Base-by-base conservation (phyloP, 2,113 vertebrate genomes). In the Nematolebias whitei region DNA sequence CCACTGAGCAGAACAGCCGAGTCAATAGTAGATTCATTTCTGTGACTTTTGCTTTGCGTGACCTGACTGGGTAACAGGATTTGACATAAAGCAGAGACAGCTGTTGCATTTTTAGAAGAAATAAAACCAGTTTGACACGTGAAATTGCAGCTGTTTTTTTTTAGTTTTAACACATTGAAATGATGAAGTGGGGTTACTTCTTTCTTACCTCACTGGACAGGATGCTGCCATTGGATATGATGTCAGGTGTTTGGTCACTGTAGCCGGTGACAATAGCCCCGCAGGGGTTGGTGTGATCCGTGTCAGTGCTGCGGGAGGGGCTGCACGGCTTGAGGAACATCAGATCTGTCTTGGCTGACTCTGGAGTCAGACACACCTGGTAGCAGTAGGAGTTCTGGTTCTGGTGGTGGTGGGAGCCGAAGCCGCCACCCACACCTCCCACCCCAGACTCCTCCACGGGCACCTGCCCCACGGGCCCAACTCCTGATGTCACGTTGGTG, bases 321-420 rank as follows among this genome's bases (percentile, higher is more conserved):
- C 96, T 98, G 85, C 96, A 97, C 49, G 97, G 96, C 76, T 99
- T 99, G 8, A 99, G 94, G 91, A 99, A 99, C 96, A 99, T 97
- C 89, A 99, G 90, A 74, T 98, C 97, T 44, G 97, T 99, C 88
- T 98, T 99, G 85, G 97, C 97, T 15, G 96, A 98, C 89, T 99
- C 97, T 0, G 97, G 97, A 2, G 96, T 98, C 86, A 99, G 94
- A 91, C 96, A 99, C 86, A 99, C 97, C 91, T 99, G 97, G 88
- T 99, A 99, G 90, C 97, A 99, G 90, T 98, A 99, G 54, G 90
- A 91, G 88, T 98, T 99, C 92, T 99, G 97, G 85, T 94, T 96
- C 88, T 96, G 97, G 84, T 96, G 96, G 67, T 91, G 90, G 57
- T 98, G 95, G 76, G 96, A 96, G 50, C 96, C 95, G 39, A 98